These are phyloP conservation scores for Micropoecilia bifurca DNA, from an alignment of 2,797 vertebrate genomes.

Conservation along the genomic window DNA sequence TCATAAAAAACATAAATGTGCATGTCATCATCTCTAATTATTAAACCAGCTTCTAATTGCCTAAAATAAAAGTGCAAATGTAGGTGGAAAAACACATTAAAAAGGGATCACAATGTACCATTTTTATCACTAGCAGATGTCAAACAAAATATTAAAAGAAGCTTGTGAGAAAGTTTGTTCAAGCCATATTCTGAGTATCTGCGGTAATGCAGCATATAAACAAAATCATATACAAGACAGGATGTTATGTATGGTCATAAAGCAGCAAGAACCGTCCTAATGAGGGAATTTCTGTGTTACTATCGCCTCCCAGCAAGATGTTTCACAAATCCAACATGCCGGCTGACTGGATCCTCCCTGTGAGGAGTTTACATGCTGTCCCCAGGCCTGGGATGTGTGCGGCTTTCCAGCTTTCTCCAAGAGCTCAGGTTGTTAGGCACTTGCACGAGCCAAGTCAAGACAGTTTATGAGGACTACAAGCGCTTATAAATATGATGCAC, in stretches of 20 bases:
- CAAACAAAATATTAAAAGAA: slow-evolving; percentile 1
- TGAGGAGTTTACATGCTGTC: slow-evolving; percentile 2
- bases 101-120: slow-evolving; percentile 1
- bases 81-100: not conserved
- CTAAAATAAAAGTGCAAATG: slow-evolving; percentile 2
- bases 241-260: slow-evolving; percentile 18
- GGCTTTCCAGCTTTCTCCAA: slow-evolving; percentile 3
- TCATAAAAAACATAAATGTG: not conserved
- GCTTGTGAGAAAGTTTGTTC: not conserved
- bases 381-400: not conserved
- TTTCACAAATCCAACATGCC: slow-evolving; percentile 1
- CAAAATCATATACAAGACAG: not conserved
- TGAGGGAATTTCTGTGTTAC: not conserved
- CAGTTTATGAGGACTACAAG: slow-evolving; percentile 1
- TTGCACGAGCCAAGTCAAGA: not conserved
- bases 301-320: slow-evolving; percentile 5
- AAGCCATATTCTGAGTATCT: not conserved
- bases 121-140: slow-evolving; percentile 3
- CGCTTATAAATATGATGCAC: not conserved
- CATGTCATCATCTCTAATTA: slow-evolving; percentile 3
- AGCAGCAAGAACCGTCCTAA: slow-evolving; percentile 9
- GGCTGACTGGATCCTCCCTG: not conserved
- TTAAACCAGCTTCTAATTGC: not conserved
- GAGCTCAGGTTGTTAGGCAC: not conserved
- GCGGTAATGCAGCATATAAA: not conserved